Conservation (phyloP, 2,797 vertebrate species). For the Rhynchonycteris naso region DNA sequence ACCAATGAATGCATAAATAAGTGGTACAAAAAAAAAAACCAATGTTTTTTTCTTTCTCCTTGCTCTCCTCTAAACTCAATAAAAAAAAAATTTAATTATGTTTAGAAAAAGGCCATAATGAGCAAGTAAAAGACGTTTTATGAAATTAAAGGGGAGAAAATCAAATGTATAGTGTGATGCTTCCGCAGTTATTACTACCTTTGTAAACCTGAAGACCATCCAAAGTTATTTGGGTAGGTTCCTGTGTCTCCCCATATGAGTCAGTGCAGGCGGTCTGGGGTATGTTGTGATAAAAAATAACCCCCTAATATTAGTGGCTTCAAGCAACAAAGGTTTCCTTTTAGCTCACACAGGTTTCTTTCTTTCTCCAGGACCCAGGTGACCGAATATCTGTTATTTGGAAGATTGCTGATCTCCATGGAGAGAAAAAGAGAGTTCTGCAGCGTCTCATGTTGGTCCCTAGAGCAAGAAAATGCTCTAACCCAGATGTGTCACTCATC, state of each 20-base stretch:
- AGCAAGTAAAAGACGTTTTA: slow-evolving; percentile 22
- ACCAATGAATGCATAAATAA: no score
- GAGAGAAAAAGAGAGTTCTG: not conserved
- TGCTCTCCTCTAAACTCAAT: no score
- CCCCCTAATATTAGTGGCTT: not conserved
- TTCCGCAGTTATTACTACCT: not conserved
- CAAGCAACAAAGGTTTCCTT: not conserved
- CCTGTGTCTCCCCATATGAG: not conserved
- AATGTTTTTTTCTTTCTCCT: no score
- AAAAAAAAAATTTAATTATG: not conserved
- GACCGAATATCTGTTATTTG: not conserved
- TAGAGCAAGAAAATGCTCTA: not conserved
- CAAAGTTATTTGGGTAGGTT: not conserved
- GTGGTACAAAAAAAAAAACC: no score
- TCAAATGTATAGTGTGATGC: not conserved
- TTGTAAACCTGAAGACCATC: not conserved
- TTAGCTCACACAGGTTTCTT: not conserved
- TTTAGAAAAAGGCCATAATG: not conserved
- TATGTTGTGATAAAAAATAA: not conserved
- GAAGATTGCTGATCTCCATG: not conserved
- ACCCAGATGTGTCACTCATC: not conserved
- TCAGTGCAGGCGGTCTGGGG: not conserved
- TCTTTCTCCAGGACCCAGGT: not conserved
- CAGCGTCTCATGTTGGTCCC: not conserved
- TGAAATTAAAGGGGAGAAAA: not conserved